These are phyloP conservation scores for Stegodyphus dumicola DNA, from an alignment of 1,140 invertebrate species.

Conservation along the genomic window DNA sequence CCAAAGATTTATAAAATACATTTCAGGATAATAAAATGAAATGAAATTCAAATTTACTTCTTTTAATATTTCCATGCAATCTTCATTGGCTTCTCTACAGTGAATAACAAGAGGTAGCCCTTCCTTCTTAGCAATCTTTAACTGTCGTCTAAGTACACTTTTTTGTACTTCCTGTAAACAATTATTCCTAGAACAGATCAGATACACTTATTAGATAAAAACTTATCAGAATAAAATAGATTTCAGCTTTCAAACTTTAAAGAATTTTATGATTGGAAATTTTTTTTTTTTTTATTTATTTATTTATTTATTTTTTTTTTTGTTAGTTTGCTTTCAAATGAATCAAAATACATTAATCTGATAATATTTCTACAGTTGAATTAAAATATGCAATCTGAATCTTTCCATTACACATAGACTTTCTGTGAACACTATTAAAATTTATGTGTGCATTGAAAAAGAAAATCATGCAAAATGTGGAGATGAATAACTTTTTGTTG, in stretches of 20 bases:
- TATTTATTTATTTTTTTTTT: too few relatives aligned
- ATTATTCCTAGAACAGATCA: slow-evolving; percentile 70
- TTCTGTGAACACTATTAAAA: too few relatives aligned
- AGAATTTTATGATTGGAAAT: slow-evolving; percentile 68
- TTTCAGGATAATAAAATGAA: background rate
- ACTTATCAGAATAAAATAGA: too few relatives aligned
- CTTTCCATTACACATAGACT: too few relatives aligned
- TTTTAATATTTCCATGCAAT: slow-evolving; percentile 82
- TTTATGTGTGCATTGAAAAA: too few relatives aligned
- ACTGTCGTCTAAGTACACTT: slow-evolving; percentile 73
- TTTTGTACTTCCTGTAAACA: slow-evolving; percentile 65
- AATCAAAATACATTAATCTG: too few relatives aligned
- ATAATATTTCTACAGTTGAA: too few relatives aligned
- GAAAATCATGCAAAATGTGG: too few relatives aligned
- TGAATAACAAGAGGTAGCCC: slow-evolving; percentile 91
- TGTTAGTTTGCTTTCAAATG: too few relatives aligned
- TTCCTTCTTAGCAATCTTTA: slow-evolving; percentile 79
- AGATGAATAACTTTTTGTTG: too few relatives aligned
- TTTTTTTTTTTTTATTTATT: too few relatives aligned
- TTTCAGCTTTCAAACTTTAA: slow-evolving; percentile 65
- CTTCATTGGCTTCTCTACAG: slow-evolving; percentile 84
- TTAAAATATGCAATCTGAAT: too few relatives aligned
- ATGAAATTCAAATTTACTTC: slow-evolving; percentile 64
- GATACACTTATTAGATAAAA: slow-evolving; percentile 1
- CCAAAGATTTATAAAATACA: background rate